These are phyloP conservation scores for Epirrhoe tristata DNA, from an alignment of 2,888 invertebrate genomes.

Conservation along the genomic window DNA sequence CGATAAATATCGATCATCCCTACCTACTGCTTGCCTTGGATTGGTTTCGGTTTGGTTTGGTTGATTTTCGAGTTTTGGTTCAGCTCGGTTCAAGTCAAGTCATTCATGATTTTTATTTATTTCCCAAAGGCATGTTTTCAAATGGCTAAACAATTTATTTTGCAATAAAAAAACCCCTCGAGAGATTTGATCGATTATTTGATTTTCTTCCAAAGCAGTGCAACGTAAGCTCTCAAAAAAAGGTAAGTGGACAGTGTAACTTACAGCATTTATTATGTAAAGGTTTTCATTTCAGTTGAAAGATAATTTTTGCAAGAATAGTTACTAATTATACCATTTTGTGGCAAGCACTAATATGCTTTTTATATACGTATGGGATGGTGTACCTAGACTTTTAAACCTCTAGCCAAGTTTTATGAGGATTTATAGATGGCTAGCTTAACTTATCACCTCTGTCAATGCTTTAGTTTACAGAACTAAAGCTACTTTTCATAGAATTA, in stretches of 20 bases:
- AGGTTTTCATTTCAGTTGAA: constrained; percentile 10
- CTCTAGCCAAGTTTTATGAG: too few relatives aligned
- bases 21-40: too few relatives aligned
- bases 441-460: too few relatives aligned
- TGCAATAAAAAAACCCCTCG: constrained; percentile 16
- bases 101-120: not conserved
- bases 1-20: too few relatives aligned
- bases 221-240: constrained; percentile 1
- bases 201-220: constrained; percentile 4
- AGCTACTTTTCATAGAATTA: not conserved
- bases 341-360: too few relatives aligned
- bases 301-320: not conserved
- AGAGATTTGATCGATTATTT: constrained; percentile 6
- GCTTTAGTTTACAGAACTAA: not conserved
- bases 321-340: too few relatives aligned
- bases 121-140: constrained; percentile 12
- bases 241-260: constrained; percentile 24
- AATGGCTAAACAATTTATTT: constrained; percentile 20
- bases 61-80: not conserved
- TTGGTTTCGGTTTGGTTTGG: not conserved
- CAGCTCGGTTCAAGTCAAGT: too few relatives aligned
- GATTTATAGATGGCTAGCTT: too few relatives aligned
- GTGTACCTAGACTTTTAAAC: too few relatives aligned
- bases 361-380: too few relatives aligned
- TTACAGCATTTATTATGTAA: constrained; percentile 26